A percentile compares a stretch with the other conserved stretches of the same genome.
These are phyloP conservation scores for Gopherus evgoodei DNA, from an alignment of 2,113 vertebrate species.

Conservation along the genomic window DNA sequence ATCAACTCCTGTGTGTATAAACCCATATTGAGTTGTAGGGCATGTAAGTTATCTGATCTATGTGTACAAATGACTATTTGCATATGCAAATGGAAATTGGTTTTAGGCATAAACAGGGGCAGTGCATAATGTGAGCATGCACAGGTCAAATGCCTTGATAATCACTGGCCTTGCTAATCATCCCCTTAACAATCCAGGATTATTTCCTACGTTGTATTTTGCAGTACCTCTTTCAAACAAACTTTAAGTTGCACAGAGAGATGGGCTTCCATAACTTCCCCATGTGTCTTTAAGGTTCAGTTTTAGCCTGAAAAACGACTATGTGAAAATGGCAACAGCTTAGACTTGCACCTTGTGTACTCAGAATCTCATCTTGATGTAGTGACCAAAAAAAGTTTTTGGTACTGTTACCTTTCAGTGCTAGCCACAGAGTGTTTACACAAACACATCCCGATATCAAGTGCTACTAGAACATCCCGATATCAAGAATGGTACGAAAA, in stretches of 20 bases:
- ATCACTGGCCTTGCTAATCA: background rate
- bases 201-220: background rate
- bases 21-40: background rate
- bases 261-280: background rate
- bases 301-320: background rate
- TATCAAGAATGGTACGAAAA: no score
- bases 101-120: background rate
- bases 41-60: background rate
- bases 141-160: background rate
- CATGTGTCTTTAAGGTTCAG: background rate
- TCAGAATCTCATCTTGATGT: background rate
- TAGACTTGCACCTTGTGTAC: background rate
- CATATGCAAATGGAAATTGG: background rate
- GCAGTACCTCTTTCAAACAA: background rate
- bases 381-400: background rate
- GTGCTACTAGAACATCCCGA: no score
- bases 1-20: background rate
- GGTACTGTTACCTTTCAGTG: background rate
- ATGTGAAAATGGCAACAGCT: background rate
- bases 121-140: background rate
- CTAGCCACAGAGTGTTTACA: no score
- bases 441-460: no score
- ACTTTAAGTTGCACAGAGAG: background rate
- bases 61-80: background rate
- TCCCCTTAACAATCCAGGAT: background rate